phyloP scores from a whole-genome alignment of 2,113 vertebrate genomes.

The Pollachius pollachius region DNA sequence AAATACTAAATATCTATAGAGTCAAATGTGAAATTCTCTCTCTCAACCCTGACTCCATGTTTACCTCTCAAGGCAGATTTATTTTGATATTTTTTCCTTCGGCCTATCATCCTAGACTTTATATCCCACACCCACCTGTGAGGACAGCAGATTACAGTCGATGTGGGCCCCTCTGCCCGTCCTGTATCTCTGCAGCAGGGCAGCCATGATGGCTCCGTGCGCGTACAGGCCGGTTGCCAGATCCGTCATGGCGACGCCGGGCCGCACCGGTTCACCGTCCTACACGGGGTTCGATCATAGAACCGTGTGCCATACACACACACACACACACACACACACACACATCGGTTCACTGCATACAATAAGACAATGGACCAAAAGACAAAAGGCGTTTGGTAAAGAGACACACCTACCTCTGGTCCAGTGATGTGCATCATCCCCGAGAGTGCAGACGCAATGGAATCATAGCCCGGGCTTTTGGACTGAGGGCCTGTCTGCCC shows the following conservation, averaged over 20 bases:
- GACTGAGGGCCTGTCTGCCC: constrained; percentile 88
- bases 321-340: neutral
- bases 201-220: constrained; percentile 89
- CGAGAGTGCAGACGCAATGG: constrained; percentile 87
- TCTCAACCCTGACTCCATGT: too few relatives aligned
- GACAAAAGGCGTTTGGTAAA: neutral
- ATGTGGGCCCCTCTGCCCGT: constrained; percentile 85
- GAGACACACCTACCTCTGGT: constrained; percentile 78
- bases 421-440: constrained; percentile 96
- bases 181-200: constrained; percentile 82
- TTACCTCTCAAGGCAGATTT: too few relatives aligned
- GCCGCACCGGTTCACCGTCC: constrained; percentile 87
- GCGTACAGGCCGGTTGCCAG: constrained; percentile 89
- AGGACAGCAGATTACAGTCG: constrained; percentile 92
- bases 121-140: constrained; percentile 74
- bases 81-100: too few relatives aligned
- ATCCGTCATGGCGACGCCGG: constrained; percentile 95
- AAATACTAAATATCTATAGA: too few relatives aligned
- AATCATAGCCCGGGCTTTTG: constrained; percentile 87
- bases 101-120: too few relatives aligned
- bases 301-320: too few relatives aligned
- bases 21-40: too few relatives aligned
- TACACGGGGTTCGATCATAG: constrained; percentile 37
- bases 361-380: neutral
- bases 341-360: neutral